phyloP scores from a whole-genome alignment of 2,888 invertebrate species.

The Encarsia formosa region DNA sequence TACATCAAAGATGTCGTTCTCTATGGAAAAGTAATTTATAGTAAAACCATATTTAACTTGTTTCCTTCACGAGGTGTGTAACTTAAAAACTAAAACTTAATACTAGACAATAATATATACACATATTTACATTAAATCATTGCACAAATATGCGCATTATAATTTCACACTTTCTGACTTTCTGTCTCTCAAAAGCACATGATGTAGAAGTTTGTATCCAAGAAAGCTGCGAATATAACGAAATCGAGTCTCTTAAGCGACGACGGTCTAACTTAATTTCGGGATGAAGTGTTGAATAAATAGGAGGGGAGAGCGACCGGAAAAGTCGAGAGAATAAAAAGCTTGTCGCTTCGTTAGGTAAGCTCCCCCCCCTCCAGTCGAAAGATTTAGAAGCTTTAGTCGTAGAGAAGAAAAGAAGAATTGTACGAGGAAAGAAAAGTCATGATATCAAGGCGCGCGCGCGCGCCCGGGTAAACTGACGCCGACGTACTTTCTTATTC shows the following conservation, averaged over 20 bases:
- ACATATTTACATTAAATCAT: too few species aligned
- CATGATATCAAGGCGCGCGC: slow-evolving; percentile 2
- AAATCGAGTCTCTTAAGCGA: slow-evolving; percentile 15
- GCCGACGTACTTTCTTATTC: too few species aligned
- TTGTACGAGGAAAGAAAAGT: background rate
- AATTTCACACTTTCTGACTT: too few species aligned
- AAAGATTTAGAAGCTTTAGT: background rate
- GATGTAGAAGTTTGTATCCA: background rate
- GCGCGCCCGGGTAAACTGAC: too few species aligned
- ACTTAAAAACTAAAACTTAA: too few species aligned
- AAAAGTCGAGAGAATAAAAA: slow-evolving; percentile 5
- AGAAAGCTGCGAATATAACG: slow-evolving; percentile 9
- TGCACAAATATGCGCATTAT: too few species aligned
- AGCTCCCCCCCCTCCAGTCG: background rate
- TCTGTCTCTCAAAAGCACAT: too few species aligned
- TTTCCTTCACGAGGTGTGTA: too few species aligned
- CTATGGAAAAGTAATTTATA: too few species aligned
- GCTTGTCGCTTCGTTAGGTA: slow-evolving; percentile 15
- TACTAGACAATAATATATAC: too few species aligned
- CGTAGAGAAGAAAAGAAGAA: background rate
- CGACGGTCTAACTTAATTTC: slow-evolving; percentile 16
- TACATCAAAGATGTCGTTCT: too few species aligned
- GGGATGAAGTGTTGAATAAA: slow-evolving; percentile 21
- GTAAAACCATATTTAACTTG: too few species aligned
- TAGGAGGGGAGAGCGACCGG: background rate